Percentiles rank a stretch among this genome's conserved stretches.
Conservation (phyloP, 1,140 invertebrate genomes). For the Drosophila arawakana region DNA sequence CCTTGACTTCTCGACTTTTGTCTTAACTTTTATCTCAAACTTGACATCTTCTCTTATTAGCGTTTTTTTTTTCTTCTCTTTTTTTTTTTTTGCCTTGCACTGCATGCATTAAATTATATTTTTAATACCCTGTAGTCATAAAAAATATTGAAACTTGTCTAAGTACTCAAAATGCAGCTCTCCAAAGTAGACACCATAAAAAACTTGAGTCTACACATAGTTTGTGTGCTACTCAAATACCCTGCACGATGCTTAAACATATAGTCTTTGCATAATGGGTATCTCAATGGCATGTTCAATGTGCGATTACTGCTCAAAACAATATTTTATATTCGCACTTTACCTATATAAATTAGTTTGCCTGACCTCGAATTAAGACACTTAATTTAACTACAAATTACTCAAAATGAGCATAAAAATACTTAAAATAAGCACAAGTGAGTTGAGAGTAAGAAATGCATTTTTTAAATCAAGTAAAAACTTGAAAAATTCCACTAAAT, state of each 20-base stretch:
- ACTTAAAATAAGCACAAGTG: too few relatives aligned
- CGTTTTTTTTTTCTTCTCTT: slow-evolving; percentile 29
- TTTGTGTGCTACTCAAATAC: background rate
- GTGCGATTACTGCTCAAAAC: slow-evolving; percentile 10
- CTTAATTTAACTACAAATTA: too few relatives aligned
- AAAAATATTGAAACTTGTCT: slow-evolving; percentile 5
- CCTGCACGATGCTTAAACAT: background rate
- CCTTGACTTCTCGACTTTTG: slow-evolving; percentile 82
- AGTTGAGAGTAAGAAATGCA: too few relatives aligned
- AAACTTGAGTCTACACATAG: background rate
- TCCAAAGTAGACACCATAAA: slow-evolving; percentile 1
- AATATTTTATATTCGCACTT: slow-evolving; percentile 1
- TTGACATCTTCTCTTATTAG: slow-evolving; percentile 72
- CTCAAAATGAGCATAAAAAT: too few relatives aligned
- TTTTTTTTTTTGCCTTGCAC: slow-evolving; percentile 62
- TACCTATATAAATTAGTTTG: background rate
- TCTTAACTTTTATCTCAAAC: slow-evolving; percentile 70
- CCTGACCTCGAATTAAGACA: background rate
- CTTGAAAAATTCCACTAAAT: too few relatives aligned
- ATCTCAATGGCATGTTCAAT: slow-evolving; percentile 7
- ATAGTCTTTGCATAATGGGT: background rate
- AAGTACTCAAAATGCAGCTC: slow-evolving; percentile 8
- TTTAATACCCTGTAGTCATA: slow-evolving; percentile 41
- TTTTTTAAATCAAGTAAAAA: too few relatives aligned
- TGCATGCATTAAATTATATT: slow-evolving; percentile 74